Conservation (phyloP, 2,113 vertebrate species). For the Baryphthengus martii region DNA sequence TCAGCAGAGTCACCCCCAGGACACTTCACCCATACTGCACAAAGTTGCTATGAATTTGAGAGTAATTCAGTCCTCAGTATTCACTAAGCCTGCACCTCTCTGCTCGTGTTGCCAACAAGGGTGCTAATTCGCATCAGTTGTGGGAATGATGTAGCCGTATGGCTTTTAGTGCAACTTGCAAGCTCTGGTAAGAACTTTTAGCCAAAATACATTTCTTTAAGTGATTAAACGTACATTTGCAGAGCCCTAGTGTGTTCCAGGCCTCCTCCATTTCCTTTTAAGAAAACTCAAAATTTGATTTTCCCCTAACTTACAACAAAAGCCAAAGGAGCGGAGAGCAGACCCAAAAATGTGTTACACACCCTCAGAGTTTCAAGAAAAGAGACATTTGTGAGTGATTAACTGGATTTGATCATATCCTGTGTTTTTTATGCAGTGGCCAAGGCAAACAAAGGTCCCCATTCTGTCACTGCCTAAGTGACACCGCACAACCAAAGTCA, state of each 20-base stretch:
- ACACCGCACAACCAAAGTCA: background rate
- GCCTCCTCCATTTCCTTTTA: conserved; percentile 58
- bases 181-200: conserved; percentile 7
- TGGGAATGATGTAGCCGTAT: background rate
- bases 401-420: conserved; percentile 56
- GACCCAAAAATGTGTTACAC: conserved; percentile 58
- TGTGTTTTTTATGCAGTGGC: conserved; percentile 49
- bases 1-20: background rate
- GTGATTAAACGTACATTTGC: conserved; percentile 60
- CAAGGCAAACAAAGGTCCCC: conserved; percentile 54
- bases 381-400: conserved; percentile 65
- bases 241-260: conserved; percentile 46
- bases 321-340: conserved; percentile 48
- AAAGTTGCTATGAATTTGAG: background rate
- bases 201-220: conserved; percentile 62
- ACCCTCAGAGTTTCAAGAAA: conserved; percentile 51
- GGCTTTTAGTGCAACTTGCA: conserved; percentile 19
- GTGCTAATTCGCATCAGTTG: conserved; percentile 55
- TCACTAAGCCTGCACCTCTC: background rate
- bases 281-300: conserved; percentile 50
- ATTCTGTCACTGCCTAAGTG: conserved; percentile 36
- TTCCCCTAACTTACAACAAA: conserved; percentile 48
- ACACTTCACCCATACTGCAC: background rate
- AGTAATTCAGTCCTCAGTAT: background rate
- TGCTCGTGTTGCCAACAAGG: conserved; percentile 8